Evolutionary conservation across 2,113 vertebrate species (phyloP).

Genomic region (Calyptomena viridis): DNA sequence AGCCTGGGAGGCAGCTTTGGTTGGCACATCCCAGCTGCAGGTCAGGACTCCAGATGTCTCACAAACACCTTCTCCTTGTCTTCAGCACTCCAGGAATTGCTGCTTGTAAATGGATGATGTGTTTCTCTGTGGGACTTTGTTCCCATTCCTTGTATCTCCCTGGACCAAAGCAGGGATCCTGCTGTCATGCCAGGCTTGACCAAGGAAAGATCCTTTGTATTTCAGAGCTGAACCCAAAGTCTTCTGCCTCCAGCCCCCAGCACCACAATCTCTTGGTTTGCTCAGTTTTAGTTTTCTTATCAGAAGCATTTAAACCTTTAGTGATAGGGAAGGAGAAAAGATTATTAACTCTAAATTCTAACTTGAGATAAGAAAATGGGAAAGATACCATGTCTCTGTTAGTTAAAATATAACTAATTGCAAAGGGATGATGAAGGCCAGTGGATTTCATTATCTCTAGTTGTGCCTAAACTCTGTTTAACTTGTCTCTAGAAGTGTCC

Average conservation of each 20-base stretch:
- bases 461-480: background rate
- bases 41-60: background rate
- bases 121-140: background rate
- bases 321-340: background rate
- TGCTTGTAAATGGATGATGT: background rate
- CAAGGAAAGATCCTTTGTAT: background rate
- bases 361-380: background rate
- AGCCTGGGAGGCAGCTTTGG: background rate
- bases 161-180: background rate
- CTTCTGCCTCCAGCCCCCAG: background rate
- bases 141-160: background rate
- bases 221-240: constrained; percentile 31
- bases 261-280: background rate
- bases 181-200: background rate
- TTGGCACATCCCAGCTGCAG: background rate
- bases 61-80: background rate
- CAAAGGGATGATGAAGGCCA: background rate
- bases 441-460: background rate
- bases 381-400: background rate
- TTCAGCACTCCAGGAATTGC: background rate
- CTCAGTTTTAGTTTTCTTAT: background rate
- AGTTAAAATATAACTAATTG: background rate
- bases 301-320: background rate
- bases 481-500: background rate
- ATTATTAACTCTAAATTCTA: background rate